Conservation (phyloP, 2,797 vertebrate genomes). For the Kryptopterus vitreolus region DNA sequence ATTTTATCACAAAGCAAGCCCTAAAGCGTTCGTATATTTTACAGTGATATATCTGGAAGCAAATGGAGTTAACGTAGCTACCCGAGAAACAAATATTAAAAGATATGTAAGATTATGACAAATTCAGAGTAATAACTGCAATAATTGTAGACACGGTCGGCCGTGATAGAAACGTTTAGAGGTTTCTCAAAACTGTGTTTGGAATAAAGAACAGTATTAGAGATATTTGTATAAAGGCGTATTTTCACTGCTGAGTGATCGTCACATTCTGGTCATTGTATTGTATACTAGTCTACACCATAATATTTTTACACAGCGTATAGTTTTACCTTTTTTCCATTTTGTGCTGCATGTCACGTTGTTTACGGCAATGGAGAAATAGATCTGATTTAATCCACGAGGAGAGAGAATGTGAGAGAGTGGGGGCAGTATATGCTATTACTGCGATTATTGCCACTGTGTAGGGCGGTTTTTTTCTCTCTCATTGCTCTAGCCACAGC, state of each 20-base stretch:
- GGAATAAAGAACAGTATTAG: not conserved
- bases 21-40: not conserved
- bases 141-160: not conserved
- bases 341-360: not conserved
- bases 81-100: not conserved
- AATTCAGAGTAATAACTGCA: not conserved
- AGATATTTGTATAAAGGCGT: not conserved
- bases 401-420: not conserved
- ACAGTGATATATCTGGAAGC: not conserved
- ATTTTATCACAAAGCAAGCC: not conserved
- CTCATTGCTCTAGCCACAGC: constrained; percentile 13
- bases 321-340: not conserved
- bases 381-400: not conserved
- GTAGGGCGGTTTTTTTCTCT: constrained; percentile 22
- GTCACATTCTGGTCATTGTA: not conserved
- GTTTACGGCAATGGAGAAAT: not conserved
- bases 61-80: not conserved
- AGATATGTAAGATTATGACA: not conserved
- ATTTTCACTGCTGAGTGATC: not conserved
- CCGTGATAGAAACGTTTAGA: not conserved
- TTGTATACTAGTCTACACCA: not conserved
- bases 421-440: constrained; percentile 2
- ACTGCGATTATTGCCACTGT: constrained; percentile 30
- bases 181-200: not conserved
- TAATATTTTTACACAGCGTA: not conserved